Percentiles rank a stretch among this genome's conserved stretches.
Conservation (phyloP, 2,888 invertebrate species). For the Leuctra nigra region DNA sequence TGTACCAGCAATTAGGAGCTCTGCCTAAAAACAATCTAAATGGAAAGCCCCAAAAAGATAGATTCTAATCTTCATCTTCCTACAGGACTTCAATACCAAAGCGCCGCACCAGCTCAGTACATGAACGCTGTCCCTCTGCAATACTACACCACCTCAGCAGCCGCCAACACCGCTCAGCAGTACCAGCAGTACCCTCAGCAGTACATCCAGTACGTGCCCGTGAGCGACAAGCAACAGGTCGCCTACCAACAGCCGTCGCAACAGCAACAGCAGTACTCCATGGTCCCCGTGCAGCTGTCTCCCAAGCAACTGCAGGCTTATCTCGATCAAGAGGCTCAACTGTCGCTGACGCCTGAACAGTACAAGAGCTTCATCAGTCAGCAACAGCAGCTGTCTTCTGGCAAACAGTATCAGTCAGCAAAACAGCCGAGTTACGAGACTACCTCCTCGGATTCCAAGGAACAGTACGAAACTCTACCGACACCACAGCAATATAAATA, state of each 20-base stretch:
- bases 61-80: not conserved
- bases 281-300: not conserved
- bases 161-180: not conserved
- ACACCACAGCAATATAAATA: constrained; percentile 2
- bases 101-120: constrained; percentile 6
- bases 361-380: constrained; percentile 12
- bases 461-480: not conserved
- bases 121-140: constrained; percentile 5
- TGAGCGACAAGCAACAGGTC: too few species aligned
- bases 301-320: constrained; percentile 11
- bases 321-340: constrained; percentile 2
- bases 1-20: too few species aligned
- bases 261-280: not conserved
- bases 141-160: constrained; percentile 2
- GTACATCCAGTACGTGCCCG: not conserved
- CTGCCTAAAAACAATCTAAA: too few species aligned
- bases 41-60: too few species aligned
- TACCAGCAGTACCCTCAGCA: not conserved
- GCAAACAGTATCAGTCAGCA: not conserved
- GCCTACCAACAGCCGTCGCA: not conserved
- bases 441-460: not conserved
- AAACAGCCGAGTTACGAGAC: not conserved
- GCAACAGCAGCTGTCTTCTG: constrained; percentile 5
- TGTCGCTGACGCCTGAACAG: constrained; percentile 4
- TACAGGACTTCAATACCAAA: constrained; percentile 14